phyloP scores from a whole-genome alignment of 2,113 vertebrate genomes.

The Hystrix brachyura region DNA sequence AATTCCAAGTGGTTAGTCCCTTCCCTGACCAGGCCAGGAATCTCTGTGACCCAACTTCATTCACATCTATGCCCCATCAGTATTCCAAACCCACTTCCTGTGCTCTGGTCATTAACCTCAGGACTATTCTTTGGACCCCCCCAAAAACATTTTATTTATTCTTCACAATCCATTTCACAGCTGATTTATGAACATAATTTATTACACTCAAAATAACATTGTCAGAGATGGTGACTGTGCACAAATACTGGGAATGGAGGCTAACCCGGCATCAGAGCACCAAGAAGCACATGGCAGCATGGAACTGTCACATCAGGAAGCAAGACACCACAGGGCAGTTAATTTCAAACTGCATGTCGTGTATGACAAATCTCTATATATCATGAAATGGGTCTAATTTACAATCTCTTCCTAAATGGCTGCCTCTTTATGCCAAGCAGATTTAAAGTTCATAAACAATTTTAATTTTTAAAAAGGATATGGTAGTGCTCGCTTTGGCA shows the following conservation, averaged over 20 bases:
- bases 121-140: background rate
- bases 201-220: background rate
- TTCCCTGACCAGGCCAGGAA: background rate
- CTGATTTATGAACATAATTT: background rate
- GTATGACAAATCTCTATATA: background rate
- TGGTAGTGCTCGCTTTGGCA: background rate
- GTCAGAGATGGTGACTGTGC: background rate
- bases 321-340: background rate
- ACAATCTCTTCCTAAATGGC: background rate
- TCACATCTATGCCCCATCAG: background rate
- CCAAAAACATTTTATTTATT: background rate
- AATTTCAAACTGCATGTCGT: background rate
- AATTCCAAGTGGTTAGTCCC: background rate
- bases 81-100: background rate
- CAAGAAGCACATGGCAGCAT: background rate
- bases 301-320: background rate
- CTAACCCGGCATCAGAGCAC: background rate
- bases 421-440: background rate
- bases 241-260: background rate
- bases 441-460: background rate
- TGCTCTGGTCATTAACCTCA: background rate
- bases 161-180: background rate
- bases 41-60: background rate
- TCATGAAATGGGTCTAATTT: background rate
- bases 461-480: background rate